These are phyloP conservation scores for Phymastichus coffea DNA, from an alignment of 1,140 invertebrate species.

Conservation along the genomic window DNA sequence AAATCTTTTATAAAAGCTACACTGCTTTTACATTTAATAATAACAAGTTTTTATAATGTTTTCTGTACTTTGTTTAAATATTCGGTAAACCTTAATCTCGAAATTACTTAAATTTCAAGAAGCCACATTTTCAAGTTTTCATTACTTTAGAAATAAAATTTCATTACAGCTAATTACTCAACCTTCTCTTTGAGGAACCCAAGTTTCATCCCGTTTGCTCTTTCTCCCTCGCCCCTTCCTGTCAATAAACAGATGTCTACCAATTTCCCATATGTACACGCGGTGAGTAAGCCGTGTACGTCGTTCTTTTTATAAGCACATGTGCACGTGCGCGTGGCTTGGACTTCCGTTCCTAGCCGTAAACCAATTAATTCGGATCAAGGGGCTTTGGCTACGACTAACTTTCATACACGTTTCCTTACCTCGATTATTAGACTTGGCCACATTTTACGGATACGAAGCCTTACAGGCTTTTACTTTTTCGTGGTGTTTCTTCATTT, in stretches of 20 bases:
- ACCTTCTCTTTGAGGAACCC: conserved; percentile 15
- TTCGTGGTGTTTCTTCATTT: not conserved
- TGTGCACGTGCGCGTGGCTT: not conserved
- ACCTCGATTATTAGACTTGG: no score
- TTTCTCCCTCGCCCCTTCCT: not conserved
- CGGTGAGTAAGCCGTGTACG: not conserved
- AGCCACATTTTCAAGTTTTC: no score
- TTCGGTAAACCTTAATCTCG: no score
- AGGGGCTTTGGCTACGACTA: not conserved
- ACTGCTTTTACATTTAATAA: no score
- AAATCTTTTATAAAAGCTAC: no score
- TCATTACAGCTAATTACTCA: no score
- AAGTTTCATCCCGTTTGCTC: conserved; percentile 26
- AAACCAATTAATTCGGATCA: conserved; percentile 21
- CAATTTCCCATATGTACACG: not conserved
- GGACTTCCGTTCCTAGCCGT: not conserved
- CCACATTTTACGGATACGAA: not conserved
- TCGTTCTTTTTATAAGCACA: not conserved
- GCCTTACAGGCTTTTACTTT: not conserved
- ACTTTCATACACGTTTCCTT: conserved; percentile 4
- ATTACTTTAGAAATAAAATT: no score
- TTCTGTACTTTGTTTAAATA: no score
- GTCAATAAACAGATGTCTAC: not conserved
- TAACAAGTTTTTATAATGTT: no score
- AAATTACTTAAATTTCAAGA: no score